Percentiles rank a stretch among this genome's conserved stretches.
Conservation (phyloP, 2,888 invertebrate genomes). For the Rugalucina vietnamica region DNA sequence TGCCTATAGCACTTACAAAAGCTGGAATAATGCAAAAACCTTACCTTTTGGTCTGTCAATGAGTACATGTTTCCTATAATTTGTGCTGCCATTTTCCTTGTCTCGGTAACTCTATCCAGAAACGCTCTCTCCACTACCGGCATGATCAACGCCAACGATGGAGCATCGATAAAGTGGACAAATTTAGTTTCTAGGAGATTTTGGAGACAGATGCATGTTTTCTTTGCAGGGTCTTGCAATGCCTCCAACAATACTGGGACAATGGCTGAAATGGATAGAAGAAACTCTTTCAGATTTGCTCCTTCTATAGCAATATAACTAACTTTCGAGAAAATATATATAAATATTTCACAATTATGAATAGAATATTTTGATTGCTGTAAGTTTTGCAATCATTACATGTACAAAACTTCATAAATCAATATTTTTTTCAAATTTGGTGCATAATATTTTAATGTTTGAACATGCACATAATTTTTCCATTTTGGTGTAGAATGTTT, state of each 20-base stretch:
- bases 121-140: conserved; percentile 99
- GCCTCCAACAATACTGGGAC: conserved; percentile 90
- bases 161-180: conserved; percentile 99
- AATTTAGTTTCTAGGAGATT: conserved; percentile 91
- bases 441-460: no score
- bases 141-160: conserved; percentile 99
- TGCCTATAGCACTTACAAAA: no score
- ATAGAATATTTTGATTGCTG: no score
- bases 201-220: conserved; percentile 96
- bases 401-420: no score
- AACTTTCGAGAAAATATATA: no score
- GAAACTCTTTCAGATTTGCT: no score
- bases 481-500: no score
- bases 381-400: no score
- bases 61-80: conserved; percentile 99
- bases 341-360: no score
- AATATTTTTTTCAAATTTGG: no score
- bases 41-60: conserved; percentile 96
- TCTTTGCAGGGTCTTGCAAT: conserved; percentile 97
- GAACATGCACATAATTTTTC: no score
- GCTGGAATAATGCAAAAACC: neutral
- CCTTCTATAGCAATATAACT: no score
- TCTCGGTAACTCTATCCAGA: conserved; percentile 98
- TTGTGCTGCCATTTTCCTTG: conserved; percentile 99
- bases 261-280: conserved; percentile 84